Base-by-base conservation (phyloP, 2,797 vertebrate genomes). In the Philypnodon macrostomus region DNA sequence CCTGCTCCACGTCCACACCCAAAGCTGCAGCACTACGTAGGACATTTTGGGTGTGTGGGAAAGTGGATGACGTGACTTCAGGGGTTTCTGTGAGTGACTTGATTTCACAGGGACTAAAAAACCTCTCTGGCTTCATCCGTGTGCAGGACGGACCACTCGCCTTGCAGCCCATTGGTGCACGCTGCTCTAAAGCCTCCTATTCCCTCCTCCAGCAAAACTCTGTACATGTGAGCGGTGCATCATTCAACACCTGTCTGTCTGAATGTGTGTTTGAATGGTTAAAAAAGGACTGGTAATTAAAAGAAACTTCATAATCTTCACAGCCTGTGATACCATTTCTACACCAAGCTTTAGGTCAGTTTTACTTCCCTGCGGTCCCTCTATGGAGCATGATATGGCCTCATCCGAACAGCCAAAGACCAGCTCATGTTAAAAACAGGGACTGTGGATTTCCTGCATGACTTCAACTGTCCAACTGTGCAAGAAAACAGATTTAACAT, bases 161-260 rank as follows among this genome's bases (percentile, higher is more conserved):
- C 78, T 80, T 53, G 73, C 74, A 79, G 80, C 70, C 76, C 79
- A 61, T 75, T 10, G 40, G 74, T 54, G 53, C 62, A 54, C 47
- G 80, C 85, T 84, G 83, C 81, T 79, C 78, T 67, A 80, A 70
- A 82, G 70, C 75, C 62, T 70, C 77, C 80, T 26, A 55, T 82
- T 80, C 73, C 70, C 73, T 69, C 80, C 70, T 81, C 75, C 79
- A 79, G 74, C 83, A n/a, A n/a, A n/a, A 83, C 75, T 82, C 80
- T 85, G 83, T 78, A 76, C 79, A 74, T n/a, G n/a, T n/a, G n/a
- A 84, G 70, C 69, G 67, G 76, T 74, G 67, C 61, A 63, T 82
- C 83, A 85, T n/a, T n/a, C 70, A 53, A 70, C n/a, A n/a, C 26
- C 58, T 42, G 62, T 2, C 49, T 35, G 62, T 32, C 63, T 40